Evolutionary conservation across 2,797 vertebrate genomes (phyloP).

Genomic region (Muscicapa striata): DNA sequence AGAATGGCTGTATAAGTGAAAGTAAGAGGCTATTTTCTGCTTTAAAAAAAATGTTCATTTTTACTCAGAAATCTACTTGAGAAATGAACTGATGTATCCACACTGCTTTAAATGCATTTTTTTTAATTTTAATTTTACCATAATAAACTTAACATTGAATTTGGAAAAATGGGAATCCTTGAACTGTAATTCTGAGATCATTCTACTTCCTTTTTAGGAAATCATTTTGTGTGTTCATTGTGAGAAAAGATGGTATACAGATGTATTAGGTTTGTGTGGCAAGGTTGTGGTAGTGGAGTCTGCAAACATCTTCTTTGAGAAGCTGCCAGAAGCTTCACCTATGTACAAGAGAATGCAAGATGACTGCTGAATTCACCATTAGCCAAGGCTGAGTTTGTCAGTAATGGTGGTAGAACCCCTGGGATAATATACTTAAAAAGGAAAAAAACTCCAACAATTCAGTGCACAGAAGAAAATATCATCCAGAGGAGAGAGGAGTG

Average conservation of each 20-base stretch:
- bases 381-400: neutral
- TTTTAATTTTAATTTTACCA: neutral
- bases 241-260: neutral
- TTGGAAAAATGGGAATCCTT: neutral
- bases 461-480: neutral
- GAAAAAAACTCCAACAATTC: neutral
- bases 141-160: neutral
- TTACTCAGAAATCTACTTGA: neutral
- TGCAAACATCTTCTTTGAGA: neutral
- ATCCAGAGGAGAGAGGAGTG: neutral
- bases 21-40: neutral
- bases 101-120: neutral
- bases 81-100: neutral
- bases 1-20: neutral
- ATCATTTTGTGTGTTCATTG: neutral
- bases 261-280: too few relatives aligned
- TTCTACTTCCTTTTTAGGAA: neutral
- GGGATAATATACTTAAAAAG: neutral
- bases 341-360: too few relatives aligned
- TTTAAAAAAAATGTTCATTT: neutral
- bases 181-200: neutral
- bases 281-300: neutral
- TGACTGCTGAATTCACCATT: neutral
- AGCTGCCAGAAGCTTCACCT: neutral
- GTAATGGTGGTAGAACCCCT: neutral